Evolutionary conservation across 2,113 vertebrate genomes (phyloP).

Genomic region (Solea solea): DNA sequence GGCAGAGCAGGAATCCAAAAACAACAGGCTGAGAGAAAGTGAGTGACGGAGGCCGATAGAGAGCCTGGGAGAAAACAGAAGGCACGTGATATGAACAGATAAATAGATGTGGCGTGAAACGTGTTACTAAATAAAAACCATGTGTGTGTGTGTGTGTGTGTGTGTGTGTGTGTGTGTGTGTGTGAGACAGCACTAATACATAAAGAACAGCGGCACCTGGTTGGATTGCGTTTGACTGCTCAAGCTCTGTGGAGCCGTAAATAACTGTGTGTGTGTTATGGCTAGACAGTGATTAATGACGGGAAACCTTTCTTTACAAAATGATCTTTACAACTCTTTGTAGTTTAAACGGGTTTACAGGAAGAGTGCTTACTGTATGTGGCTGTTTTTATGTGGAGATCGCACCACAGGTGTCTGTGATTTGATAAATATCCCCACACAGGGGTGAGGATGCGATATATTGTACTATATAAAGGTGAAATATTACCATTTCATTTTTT

Average conservation of each 20-base stretch:
- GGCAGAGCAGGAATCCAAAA: neutral
- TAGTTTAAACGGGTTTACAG: neutral
- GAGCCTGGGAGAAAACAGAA: conserved; percentile 3
- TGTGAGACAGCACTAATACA: conserved; percentile 18
- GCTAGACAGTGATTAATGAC: conserved; percentile 25
- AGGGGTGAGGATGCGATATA: too few relatives aligned
- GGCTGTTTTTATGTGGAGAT: neutral
- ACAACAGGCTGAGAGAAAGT: conserved; percentile 3
- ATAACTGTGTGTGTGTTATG: conserved; percentile 12
- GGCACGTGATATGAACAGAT: conserved; percentile 9
- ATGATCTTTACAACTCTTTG: neutral
- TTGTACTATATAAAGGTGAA: too few relatives aligned
- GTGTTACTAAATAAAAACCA: conserved; percentile 55
- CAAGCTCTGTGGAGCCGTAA: conserved; percentile 4
- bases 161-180: conserved; percentile 55
- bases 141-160: conserved; percentile 56
- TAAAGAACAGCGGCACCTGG: conserved; percentile 23
- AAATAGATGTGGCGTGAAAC: neutral
- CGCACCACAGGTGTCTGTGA: neutral
- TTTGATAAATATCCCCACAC: too few relatives aligned
- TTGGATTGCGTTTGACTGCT: conserved; percentile 4
- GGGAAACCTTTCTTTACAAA: conserved; percentile 13
- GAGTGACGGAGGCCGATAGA: neutral
- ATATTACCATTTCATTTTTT: too few relatives aligned
- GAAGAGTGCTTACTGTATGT: neutral